A percentile compares a stretch with the other conserved stretches of the same genome.
Conservation (phyloP, 2,888 invertebrate genomes). For the Aspidapion aeneum region DNA sequence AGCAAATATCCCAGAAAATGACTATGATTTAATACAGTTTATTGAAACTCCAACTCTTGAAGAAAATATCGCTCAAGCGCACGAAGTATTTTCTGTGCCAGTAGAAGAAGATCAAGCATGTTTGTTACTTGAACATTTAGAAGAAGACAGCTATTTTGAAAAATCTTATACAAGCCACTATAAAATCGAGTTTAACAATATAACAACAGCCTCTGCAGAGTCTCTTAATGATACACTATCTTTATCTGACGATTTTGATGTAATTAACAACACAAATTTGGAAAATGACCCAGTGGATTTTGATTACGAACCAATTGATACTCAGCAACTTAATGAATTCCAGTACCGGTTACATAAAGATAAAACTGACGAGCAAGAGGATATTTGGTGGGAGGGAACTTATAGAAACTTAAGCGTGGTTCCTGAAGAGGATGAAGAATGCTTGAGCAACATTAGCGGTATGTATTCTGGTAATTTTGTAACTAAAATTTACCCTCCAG, state of each 20-base stretch:
- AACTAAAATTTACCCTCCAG: slow-evolving; percentile 19
- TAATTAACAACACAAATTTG: slow-evolving; percentile 29
- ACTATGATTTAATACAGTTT: slow-evolving; percentile 36
- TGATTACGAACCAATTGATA: slow-evolving; percentile 42
- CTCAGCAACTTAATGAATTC: slow-evolving; percentile 28
- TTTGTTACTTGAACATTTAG: slow-evolving; percentile 28
- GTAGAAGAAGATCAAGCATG: slow-evolving; percentile 33
- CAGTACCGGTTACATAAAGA: slow-evolving; percentile 30
- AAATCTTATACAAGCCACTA: slow-evolving; percentile 27
- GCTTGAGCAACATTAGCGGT: slow-evolving; percentile 37
- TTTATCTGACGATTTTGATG: slow-evolving; percentile 27
- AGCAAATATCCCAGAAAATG: slow-evolving; percentile 22
- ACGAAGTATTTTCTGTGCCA: slow-evolving; percentile 26
- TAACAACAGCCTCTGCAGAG: slow-evolving; percentile 40
- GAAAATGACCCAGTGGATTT: slow-evolving; percentile 33
- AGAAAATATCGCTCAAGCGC: slow-evolving; percentile 28
- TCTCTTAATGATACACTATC: slow-evolving; percentile 36
- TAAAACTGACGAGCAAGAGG: slow-evolving; percentile 28
- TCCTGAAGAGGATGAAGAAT: slow-evolving; percentile 48
- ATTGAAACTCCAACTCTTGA: slow-evolving; percentile 13
- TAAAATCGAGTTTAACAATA: slow-evolving; percentile 30
- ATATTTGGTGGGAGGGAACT: slow-evolving; percentile 48
- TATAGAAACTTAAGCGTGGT: slow-evolving; percentile 47
- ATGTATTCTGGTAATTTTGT: slow-evolving; percentile 33
- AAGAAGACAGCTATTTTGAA: slow-evolving; percentile 30